phyloP scores from a whole-genome alignment of 2,797 vertebrate genomes.

The Lagodon rhomboides region DNA sequence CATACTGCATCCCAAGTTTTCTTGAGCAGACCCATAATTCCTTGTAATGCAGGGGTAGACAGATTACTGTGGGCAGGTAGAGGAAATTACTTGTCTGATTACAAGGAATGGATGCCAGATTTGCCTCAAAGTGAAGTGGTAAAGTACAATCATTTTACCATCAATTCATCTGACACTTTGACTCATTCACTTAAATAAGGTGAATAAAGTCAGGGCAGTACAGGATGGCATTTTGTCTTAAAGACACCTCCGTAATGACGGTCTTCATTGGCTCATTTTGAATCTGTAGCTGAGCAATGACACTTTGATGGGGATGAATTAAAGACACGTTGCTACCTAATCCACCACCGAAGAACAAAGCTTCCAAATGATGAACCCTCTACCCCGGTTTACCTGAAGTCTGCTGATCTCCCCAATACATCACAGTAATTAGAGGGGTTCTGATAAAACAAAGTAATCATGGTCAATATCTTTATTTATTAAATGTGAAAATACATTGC shows the following conservation, averaged over 20 bases:
- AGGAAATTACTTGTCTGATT: neutral
- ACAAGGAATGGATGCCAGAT: neutral
- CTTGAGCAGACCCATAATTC: constrained; percentile 6
- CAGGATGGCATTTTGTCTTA: neutral
- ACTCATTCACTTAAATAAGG: neutral
- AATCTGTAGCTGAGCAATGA: neutral
- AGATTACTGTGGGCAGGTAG: neutral
- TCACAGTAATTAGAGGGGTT: neutral
- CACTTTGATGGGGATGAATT: neutral
- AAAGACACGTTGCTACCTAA: neutral
- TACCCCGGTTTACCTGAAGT: neutral
- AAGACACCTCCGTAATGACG: neutral
- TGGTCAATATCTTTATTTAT: neutral
- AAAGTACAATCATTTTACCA: neutral
- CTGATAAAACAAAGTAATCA: neutral
- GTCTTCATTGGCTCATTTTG: neutral
- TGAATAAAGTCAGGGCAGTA: neutral
- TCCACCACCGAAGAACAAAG: neutral
- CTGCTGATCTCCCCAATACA: neutral
- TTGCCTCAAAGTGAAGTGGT: neutral
- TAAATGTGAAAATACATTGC: neutral
- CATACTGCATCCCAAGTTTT: neutral
- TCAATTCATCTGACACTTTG: neutral
- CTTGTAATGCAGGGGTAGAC: neutral
- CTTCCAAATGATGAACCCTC: too few relatives aligned